Evolutionary conservation across 2,888 invertebrate species (phyloP), one percentile per base, ranked within the genome.

Genomic region (Drosophila falleni): DNA sequence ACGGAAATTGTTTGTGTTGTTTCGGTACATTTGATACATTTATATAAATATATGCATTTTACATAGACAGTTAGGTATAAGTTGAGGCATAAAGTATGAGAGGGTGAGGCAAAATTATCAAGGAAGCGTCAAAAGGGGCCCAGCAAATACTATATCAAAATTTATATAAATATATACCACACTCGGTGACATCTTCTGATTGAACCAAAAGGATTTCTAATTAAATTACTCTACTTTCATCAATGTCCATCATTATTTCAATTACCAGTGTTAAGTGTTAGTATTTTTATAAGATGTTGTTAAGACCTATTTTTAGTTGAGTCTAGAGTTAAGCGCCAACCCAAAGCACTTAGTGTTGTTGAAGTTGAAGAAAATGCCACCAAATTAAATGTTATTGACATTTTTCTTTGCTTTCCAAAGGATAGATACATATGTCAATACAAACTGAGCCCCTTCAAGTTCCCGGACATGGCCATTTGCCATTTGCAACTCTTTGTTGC

Each of bases 1-100:
- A 72, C 71, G 81, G 71, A 80, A 80, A 78, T 76, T 69, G 69
- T 65, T 72, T 60, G 62, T 66, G 59, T 56, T 49, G 35, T 47
- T 47, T 74, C 72, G 68, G 23, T 61, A 23, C 68, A n/a, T 68
- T 84, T 70, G 71, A 77, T 70, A 74, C 66, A 71, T 60, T 60
- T 60, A 39, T 59, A 51, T 60, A 51, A 50, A 50, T 63, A 49
- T 54, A 54, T 46, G 56, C 58, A 56, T 49, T 44, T 59, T 46
- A 62, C 33, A 56, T 56, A 65, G 77, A 53, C 59, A 49, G 64
- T 77, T 64, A 80, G 65, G 53, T 50, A 39, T 64, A 68, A 61
- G 42, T 60, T 71, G 54, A 66, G 63, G 60, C 58, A 70, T 61
- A 58, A 19, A 76, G 71, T 54, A 65, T 71, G 47, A 56, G 53